phyloP scores from a whole-genome alignment of 2,113 vertebrate genomes.

The Stomatorhinus ivindoensis region DNA sequence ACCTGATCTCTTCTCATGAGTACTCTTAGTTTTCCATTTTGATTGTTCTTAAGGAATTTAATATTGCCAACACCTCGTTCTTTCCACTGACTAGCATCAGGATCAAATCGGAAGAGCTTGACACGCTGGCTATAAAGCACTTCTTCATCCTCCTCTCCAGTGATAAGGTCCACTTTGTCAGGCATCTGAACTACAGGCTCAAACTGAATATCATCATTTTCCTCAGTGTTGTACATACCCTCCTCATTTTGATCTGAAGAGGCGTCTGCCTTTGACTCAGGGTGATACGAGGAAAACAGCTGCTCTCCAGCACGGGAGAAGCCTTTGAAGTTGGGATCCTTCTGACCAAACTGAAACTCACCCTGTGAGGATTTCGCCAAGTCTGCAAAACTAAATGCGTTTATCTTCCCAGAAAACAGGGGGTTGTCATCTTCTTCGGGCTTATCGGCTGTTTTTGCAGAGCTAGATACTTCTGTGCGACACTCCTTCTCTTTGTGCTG shows the following conservation, averaged over 20 bases:
- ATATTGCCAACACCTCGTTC: slow-evolving; percentile 87
- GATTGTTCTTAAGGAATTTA: slow-evolving; percentile 85
- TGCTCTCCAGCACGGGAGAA: slow-evolving; percentile 77
- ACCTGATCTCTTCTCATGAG: slow-evolving; percentile 96
- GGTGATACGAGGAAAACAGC: slow-evolving; percentile 64
- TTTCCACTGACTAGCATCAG: slow-evolving; percentile 85
- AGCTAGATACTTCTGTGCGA: background rate
- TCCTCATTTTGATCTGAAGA: slow-evolving; percentile 71
- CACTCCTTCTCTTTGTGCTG: slow-evolving; percentile 65
- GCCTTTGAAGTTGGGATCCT: slow-evolving; percentile 78
- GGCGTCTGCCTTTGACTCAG: slow-evolving; percentile 48
- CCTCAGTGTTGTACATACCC: slow-evolving; percentile 87
- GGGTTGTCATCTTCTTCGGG: slow-evolving; percentile 49
- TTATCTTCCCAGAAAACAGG: slow-evolving; percentile 64
- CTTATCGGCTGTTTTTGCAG: background rate
- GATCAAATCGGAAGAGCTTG: slow-evolving; percentile 91
- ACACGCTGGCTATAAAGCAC: slow-evolving; percentile 84
- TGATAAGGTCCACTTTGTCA: slow-evolving; percentile 88
- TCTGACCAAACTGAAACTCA: slow-evolving; percentile 75
- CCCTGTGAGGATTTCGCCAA: slow-evolving; percentile 68
- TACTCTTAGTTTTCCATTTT: slow-evolving; percentile 83
- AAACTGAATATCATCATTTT: slow-evolving; percentile 92
- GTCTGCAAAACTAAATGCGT: slow-evolving; percentile 77
- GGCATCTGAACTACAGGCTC: slow-evolving; percentile 95
- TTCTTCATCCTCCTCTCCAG: slow-evolving; percentile 91